A percentile compares a stretch with the other conserved stretches of the same genome.
phyloP scores from a whole-genome alignment of 2,113 vertebrate species.

The Zosterops lateralis region DNA sequence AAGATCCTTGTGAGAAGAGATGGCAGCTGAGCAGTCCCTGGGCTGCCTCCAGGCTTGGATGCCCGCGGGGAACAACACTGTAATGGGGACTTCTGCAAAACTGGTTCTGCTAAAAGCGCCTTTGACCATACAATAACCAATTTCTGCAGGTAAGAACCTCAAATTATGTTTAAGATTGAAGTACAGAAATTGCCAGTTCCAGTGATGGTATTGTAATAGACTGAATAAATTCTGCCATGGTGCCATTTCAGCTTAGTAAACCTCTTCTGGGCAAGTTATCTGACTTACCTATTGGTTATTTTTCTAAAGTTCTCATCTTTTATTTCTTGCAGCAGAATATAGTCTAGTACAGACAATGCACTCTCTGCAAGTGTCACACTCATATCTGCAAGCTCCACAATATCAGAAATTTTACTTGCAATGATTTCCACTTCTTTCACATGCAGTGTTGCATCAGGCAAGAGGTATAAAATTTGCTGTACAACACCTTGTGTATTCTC shows the following conservation, averaged over 20 bases:
- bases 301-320: not conserved
- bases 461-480: slow-evolving; percentile 66
- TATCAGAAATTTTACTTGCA: slow-evolving; percentile 59
- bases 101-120: not conserved
- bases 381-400: slow-evolving; percentile 43
- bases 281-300: slow-evolving; percentile 66
- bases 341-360: slow-evolving; percentile 45
- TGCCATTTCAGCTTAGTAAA: not conserved
- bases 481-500: slow-evolving; percentile 67
- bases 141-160: not conserved
- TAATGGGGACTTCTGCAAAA: not conserved
- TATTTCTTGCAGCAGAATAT: slow-evolving; percentile 38
- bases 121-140: not conserved
- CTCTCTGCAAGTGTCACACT: slow-evolving; percentile 33
- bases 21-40: not conserved
- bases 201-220: not conserved
- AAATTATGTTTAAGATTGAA: not conserved
- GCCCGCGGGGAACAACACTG: not conserved
- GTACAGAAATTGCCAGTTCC: not conserved
- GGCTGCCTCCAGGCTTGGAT: not conserved
- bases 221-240: not conserved
- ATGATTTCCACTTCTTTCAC: slow-evolving; percentile 62
- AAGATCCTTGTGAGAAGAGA: not conserved
- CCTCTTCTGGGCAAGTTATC: not conserved
- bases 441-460: slow-evolving; percentile 5